A percentile compares a stretch with the other conserved stretches of the same genome.
These are phyloP conservation scores for Diarsia rubi DNA, from an alignment of 2,888 invertebrate genomes.

Conservation along the genomic window DNA sequence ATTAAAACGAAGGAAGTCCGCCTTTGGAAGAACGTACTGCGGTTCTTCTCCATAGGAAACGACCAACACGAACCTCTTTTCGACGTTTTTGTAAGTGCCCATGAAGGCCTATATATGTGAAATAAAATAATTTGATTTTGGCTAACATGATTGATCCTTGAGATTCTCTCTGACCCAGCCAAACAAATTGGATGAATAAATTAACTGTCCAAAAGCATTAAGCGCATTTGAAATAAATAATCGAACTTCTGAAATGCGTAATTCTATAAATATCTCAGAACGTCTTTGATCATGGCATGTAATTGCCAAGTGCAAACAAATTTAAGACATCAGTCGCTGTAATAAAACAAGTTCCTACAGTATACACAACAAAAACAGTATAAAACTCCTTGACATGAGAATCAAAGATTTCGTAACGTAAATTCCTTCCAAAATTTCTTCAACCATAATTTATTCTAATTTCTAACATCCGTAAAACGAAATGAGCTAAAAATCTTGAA, in stretches of 20 bases:
- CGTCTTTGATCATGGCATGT: conserved; percentile 50
- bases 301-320: conserved; percentile 34
- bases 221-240: conserved; percentile 10
- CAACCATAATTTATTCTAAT: conserved; percentile 40
- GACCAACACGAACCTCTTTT: no score
- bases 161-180: not conserved
- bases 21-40: not conserved
- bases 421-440: conserved; percentile 28
- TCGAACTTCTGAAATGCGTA: conserved; percentile 11
- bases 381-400: conserved; percentile 18
- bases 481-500: conserved; percentile 62
- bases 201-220: conserved; percentile 11
- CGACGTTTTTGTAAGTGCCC: no score
- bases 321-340: conserved; percentile 37
- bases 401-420: conserved; percentile 16
- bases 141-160: not conserved
- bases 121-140: no score
- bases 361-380: conserved; percentile 1
- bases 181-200: conserved; percentile 2
- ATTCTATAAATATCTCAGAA: conserved; percentile 23
- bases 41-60: no score
- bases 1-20: conserved; percentile 32
- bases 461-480: conserved; percentile 52
- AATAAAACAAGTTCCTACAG: conserved; percentile 44
- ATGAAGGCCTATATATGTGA: no score